A percentile compares a stretch with the other conserved stretches of the same genome.
phyloP scores from a whole-genome alignment of 2,888 invertebrate species.

The Didymodactylos carnosus region DNA sequence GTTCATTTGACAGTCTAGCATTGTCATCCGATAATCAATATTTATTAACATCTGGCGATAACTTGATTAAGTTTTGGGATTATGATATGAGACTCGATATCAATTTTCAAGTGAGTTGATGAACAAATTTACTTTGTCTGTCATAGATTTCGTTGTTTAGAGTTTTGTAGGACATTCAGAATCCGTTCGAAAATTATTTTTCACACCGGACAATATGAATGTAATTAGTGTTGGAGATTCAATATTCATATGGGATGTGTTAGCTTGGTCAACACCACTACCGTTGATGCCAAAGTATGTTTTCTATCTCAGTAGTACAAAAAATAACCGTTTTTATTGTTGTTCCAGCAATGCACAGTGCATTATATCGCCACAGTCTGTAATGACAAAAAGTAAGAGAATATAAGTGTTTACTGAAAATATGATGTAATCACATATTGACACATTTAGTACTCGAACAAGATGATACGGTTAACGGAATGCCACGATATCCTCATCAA shows the following conservation, averaged over 20 bases:
- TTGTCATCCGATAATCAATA: conserved; percentile 24
- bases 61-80: conserved; percentile 32
- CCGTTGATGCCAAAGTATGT: background rate
- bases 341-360: background rate
- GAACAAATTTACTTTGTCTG: background rate
- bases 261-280: conserved; percentile 15
- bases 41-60: conserved; percentile 31
- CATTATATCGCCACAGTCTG: background rate
- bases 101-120: conserved; percentile 29
- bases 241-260: conserved; percentile 31
- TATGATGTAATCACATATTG: too few relatives aligned
- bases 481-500: background rate
- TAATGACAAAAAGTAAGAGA: background rate
- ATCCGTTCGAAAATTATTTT: conserved; percentile 24
- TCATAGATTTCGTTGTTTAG: conserved; percentile 17
- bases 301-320: background rate
- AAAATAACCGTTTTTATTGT: background rate
- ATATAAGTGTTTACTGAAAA: too few relatives aligned
- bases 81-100: conserved; percentile 29
- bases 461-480: too few relatives aligned
- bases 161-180: conserved; percentile 33
- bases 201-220: conserved; percentile 25
- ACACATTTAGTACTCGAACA: too few relatives aligned
- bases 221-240: conserved; percentile 31
- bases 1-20: background rate